Evolutionary conservation across 2,797 vertebrate genomes (phyloP), one percentile per base, ranked within the genome.

Genomic region (Vespertilio murinus): DNA sequence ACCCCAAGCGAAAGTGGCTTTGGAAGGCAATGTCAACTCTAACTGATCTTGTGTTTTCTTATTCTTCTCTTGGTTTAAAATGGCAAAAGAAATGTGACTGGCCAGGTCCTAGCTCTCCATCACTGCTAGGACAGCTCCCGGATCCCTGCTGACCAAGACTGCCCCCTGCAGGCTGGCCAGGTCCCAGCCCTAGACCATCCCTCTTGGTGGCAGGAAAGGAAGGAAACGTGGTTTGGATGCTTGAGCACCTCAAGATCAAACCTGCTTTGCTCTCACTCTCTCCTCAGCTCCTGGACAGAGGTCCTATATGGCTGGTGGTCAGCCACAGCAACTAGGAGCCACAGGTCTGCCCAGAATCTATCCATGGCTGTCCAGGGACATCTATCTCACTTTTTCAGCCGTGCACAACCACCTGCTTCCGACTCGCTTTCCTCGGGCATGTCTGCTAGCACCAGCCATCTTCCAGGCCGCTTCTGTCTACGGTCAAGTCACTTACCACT

Each of bases 71-170:
- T 40, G 18, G 33, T 80, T 61, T 80, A 52, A 80, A 54, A 84
- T 0, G 30, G 49, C 20, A 28, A 67, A 11, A 74, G 65, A 59
- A 75, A 94, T 8, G 59, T 2, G 16, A n/a, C 12, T 0, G 4
- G 56, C 4, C 2, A 1, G 49, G 7, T 13, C n/a, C 22, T 4
- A 8, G 20, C 11, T 17, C 33, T 7, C 5, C 20, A 3, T 4
- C 1, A 3, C n/a, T 30, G 22, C 49, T 38, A 13, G 38, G 35
- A 7, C 1, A 33, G 70, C 0, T 0, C n/a, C 18, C 0, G 0
- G 38, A 10, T 12, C 9, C 33, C 67, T 3, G 20, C 9, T 17
- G 64, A n/a, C n/a, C 28, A 42, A 1, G 1, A 45, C 64, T 73
- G 47, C 22, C 64, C 75, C 38, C 49, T 59, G 45, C 38, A 52